A percentile compares a stretch with the other conserved stretches of the same genome.
These are phyloP conservation scores for Galerucella pusilla DNA, from an alignment of 2,888 invertebrate genomes.

Conservation along the genomic window DNA sequence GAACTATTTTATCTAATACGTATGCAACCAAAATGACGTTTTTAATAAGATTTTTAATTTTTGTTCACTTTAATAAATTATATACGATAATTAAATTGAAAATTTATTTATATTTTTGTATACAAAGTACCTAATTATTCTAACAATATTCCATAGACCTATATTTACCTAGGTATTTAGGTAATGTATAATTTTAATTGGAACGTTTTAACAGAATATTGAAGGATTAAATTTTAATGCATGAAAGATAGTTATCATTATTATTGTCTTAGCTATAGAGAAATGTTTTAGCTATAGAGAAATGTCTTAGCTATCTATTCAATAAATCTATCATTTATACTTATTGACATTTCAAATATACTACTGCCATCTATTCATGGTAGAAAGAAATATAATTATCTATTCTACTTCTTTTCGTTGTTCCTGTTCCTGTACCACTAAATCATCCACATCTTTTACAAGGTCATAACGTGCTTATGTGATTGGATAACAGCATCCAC, in stretches of 20 bases:
- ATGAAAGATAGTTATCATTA: no score
- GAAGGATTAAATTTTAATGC: no score
- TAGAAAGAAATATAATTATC: not conserved
- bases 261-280: no score
- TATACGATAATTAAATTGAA: no score
- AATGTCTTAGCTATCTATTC: not conserved
- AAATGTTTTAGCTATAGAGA: not conserved
- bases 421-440: not conserved
- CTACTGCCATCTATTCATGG: not conserved
- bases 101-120: no score
- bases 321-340: not conserved
- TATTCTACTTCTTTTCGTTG: slow-evolving; percentile 1
- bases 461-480: not conserved
- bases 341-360: not conserved
- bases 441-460: not conserved
- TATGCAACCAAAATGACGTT: slow-evolving; percentile 3
- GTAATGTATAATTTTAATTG: no score
- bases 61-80: not conserved
- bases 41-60: not conserved
- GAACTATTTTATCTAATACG: not conserved
- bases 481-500: slow-evolving; percentile 8
- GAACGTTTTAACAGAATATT: no score
- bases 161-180: no score
- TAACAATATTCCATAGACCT: no score
- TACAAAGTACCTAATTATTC: no score